These are phyloP conservation scores for Hydrozoanthus gracilis DNA, from an alignment of 92 coral and sea anemone species.

Conservation along the genomic window DNA sequence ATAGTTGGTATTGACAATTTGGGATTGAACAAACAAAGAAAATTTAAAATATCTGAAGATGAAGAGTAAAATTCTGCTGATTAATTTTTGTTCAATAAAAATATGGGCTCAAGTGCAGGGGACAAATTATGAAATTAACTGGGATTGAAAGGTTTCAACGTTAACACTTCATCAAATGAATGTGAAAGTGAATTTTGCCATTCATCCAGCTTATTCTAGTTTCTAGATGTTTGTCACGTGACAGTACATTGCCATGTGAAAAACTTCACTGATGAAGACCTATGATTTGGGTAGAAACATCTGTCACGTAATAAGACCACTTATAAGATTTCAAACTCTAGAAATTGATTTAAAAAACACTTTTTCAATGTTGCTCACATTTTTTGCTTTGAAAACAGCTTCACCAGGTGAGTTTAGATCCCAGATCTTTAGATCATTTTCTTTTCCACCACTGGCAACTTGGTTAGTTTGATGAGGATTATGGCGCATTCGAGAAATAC, in stretches of 20 bases:
- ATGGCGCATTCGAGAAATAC: constrained; percentile 71
- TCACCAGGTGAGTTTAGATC: constrained; percentile 85
- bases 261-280: too few relatives aligned
- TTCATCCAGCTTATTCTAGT: neutral
- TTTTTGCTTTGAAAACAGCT: constrained; percentile 88
- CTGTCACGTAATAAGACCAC: too few relatives aligned
- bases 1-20: too few relatives aligned
- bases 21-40: too few relatives aligned
- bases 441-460: constrained; percentile 94
- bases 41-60: too few relatives aligned
- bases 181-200: neutral
- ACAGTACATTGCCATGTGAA: too few relatives aligned
- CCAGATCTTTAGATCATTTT: constrained; percentile 93
- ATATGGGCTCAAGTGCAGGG: neutral
- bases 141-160: neutral
- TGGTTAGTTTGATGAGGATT: constrained; percentile 68
- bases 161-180: neutral
- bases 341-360: too few relatives aligned
- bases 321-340: too few relatives aligned
- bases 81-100: neutral
- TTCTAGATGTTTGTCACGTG: neutral
- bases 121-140: neutral
- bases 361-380: constrained; percentile 56
- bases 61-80: too few relatives aligned
- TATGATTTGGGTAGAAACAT: too few relatives aligned